Evolutionary conservation across 2,888 invertebrate species (phyloP), one percentile per base, ranked within the genome.

Genomic region (Cancer borealis): DNA sequence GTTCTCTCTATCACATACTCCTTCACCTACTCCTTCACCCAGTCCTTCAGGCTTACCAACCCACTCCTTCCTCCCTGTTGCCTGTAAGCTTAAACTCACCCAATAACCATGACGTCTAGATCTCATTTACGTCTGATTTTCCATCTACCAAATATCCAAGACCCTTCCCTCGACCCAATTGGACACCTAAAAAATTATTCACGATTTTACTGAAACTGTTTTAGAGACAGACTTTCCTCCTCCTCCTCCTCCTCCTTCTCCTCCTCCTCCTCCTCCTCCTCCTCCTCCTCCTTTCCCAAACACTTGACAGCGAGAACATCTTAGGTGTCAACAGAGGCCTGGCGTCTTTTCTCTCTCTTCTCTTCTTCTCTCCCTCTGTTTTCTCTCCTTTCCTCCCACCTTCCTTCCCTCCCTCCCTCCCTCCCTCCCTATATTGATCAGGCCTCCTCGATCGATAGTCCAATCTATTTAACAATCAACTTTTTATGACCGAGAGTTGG

Each of bases 291-390:
- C 84, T 39, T 84, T 39, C 84, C 84, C 84, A 84, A 84, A 84
- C 84, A 84, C 84, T 84, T 84, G 84, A 84, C 84, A 84, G 84
- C 84, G 30, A 39, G 84, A 84, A 84, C 84, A 84, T 84, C 84
- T 84, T 39, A 39, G 84, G 3, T 84, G 84, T 84, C 84, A 84
- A 84, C 84, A 84, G 39, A 39, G 39, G 73, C 73, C 73, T 26
- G 26, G 84, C 84, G 84, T 84, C 84, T 84, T 84, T 84, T 39
- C 84, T 84, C 84, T 84, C 84, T 39, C 39, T 17, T 84, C 84
- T 84, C 84, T 84, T 84, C 39, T 84, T 39, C 14, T 84, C 84
- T 84, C 84, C 84, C 3, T 84, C 84, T 84, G n/a, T n/a, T 84
- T n/a, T 84, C 84, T 84, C 84, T 30, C 39, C 26, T 39, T 84